A percentile compares a stretch with the other conserved stretches of the same genome.
These are phyloP conservation scores for Chalcosyrphus nemorum DNA, from an alignment of 2,888 invertebrate species.

Conservation along the genomic window DNA sequence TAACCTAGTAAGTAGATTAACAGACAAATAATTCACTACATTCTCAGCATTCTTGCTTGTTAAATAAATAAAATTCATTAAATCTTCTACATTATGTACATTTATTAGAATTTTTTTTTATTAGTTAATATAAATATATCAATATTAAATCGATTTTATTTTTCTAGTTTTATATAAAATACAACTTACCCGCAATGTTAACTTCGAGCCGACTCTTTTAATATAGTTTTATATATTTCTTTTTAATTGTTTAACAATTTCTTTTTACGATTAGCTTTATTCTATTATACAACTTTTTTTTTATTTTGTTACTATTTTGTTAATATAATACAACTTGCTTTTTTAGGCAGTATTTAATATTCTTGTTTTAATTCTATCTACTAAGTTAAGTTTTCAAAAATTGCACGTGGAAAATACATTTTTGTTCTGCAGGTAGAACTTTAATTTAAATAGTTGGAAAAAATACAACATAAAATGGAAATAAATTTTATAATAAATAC, in stretches of 20 bases:
- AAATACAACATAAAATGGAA: constrained; percentile 12
- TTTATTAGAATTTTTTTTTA: constrained; percentile 41
- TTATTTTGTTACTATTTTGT: not conserved
- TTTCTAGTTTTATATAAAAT: constrained; percentile 51
- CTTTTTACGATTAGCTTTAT: constrained; percentile 2
- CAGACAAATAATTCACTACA: constrained; percentile 29
- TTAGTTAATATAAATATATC: constrained; percentile 35
- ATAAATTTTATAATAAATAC: constrained; percentile 14
- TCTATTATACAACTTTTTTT: constrained; percentile 31
- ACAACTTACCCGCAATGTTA: constrained; percentile 79
- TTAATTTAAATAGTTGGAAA: not conserved
- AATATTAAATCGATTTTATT: constrained; percentile 26
- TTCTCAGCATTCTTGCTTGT: constrained; percentile 12
- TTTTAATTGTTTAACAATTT: constrained; percentile 54
- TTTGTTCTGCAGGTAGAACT: constrained; percentile 20
- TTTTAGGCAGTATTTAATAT: constrained; percentile 56
- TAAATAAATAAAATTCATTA: constrained; percentile 39
- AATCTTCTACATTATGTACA: constrained; percentile 61
- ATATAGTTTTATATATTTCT: constrained; percentile 67
- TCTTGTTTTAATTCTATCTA: constrained; percentile 59
- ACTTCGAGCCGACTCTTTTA: constrained; percentile 79
- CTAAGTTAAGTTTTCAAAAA: constrained; percentile 32
- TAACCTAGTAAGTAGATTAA: constrained; percentile 21
- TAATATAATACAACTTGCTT: constrained; percentile 37
- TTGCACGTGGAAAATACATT: constrained; percentile 27